A percentile compares a stretch with the other conserved stretches of the same genome.
These are phyloP conservation scores for Andrena bucephala DNA, from an alignment of 2,888 invertebrate genomes.

Conservation along the genomic window DNA sequence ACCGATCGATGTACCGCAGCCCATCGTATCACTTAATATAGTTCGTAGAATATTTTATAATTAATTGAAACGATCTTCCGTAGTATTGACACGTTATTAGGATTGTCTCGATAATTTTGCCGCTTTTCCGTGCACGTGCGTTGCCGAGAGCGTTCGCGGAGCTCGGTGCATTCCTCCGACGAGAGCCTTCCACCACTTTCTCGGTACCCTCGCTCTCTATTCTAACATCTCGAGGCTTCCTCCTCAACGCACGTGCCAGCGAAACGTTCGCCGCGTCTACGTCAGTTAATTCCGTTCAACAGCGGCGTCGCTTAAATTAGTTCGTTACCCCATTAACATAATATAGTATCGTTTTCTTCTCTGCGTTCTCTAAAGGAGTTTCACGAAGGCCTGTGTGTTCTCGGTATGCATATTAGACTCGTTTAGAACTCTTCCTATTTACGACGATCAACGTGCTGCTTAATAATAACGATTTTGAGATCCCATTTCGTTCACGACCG, in stretches of 20 bases:
- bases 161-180: neutral
- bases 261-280: constrained; percentile 6
- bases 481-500: neutral
- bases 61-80: constrained; percentile 62
- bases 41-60: constrained; percentile 51
- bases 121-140: constrained; percentile 43
- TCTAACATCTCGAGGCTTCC: neutral
- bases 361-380: constrained; percentile 26
- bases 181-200: constrained; percentile 4
- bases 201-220: neutral
- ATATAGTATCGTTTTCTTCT: constrained; percentile 29
- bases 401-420: constrained; percentile 36
- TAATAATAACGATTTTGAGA: constrained; percentile 35
- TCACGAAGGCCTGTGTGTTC: constrained; percentile 38
- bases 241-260: constrained; percentile 31
- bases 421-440: constrained; percentile 44
- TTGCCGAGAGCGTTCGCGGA: constrained; percentile 14
- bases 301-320: constrained; percentile 35
- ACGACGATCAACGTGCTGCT: constrained; percentile 52
- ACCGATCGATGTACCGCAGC: constrained; percentile 70
- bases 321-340: constrained; percentile 37
- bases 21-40: constrained; percentile 53
- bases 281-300: constrained; percentile 14
- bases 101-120: constrained; percentile 70
- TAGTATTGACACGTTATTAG: constrained; percentile 71